Base-by-base conservation (phyloP, 2,797 vertebrate species). In the Phalanger gymnotis region DNA sequence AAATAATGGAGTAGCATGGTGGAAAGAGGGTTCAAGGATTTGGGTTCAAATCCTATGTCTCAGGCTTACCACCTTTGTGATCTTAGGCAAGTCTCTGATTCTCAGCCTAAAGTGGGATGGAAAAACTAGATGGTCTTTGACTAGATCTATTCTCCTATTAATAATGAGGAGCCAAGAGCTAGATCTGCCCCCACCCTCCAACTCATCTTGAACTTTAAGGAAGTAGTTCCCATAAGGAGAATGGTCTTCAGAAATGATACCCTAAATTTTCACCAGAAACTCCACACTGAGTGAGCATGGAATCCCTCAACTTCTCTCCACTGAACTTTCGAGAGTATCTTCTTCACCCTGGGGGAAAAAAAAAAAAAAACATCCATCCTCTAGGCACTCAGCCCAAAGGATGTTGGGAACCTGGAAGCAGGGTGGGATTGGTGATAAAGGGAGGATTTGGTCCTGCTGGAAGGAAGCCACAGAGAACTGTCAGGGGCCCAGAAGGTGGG, bases 361-460 rank as follows among this genome's bases (percentile, higher is more conserved):
- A 95, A 81, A 92, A 90, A 95, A 94, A 91, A 57, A 73, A 94
- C 92, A 92, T 95, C 95, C 90, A 61, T 97, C 94, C 97, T 98
- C 97, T 95, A 97, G 98, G 97, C 96, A 96, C 95, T 94, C 94
- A 95, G 96, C 96, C 25, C 97, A 94, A 97, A 91, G 92, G 93
- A 96, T 66, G 5, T 19, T 56, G 97, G 97, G 94, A 92, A 90
- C 98, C 97, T 97, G 98, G 98, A 98, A 92, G 61, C 61, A 91
- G 96, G 96, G 96, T 91, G 96, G 96, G 81, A 96, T 93, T 92
- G 27, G 5, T 0, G 94, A 95, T 90, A 98, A 96, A 40, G 10
- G 53, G 54, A 96, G 1, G 89, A 91, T 54, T 91, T 94, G 91
- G 92, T 93, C 96, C 93, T 92, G 92, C 89, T 97, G 97, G 97